These are phyloP conservation scores for Corythornis vintsioides DNA, from an alignment of 2,113 vertebrate species.

Conservation along the genomic window DNA sequence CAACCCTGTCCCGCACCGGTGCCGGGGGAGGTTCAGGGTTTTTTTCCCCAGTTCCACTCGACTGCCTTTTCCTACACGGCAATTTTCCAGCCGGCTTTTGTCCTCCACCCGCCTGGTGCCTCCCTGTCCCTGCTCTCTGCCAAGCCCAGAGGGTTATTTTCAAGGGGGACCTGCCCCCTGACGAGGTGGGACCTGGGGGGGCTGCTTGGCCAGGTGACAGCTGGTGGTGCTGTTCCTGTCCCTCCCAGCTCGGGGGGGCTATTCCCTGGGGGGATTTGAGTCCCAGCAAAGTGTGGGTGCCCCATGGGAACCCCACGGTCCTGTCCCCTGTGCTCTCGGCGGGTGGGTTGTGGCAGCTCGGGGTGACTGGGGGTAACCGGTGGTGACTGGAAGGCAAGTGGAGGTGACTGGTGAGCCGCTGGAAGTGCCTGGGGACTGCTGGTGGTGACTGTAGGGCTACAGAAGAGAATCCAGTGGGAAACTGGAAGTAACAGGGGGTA, in stretches of 20 bases:
- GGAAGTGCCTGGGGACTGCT: neutral
- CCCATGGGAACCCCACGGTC: rapidly evolving
- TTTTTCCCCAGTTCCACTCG: rapidly evolving
- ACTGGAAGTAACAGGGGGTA: too few species aligned
- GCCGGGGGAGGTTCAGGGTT: rapidly evolving
- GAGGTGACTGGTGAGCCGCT: neutral
- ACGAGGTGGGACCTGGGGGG: too few species aligned
- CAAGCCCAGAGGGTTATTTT: rapidly evolving
- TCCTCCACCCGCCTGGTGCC: neutral
- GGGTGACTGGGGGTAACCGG: neutral
- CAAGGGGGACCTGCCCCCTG: neutral
- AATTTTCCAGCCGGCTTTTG: neutral
- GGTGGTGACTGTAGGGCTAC: neutral
- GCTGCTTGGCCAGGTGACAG: neutral
- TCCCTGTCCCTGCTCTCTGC: neutral
- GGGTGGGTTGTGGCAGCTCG: neutral
- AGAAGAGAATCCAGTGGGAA: neutral
- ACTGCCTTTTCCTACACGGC: rapidly evolving
- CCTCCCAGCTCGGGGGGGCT: rapidly evolving
- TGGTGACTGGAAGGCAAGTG: neutral
- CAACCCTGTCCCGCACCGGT: rapidly evolving
- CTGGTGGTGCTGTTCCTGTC: rapidly evolving
- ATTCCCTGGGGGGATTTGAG: neutral
- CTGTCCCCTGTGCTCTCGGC: rapidly evolving
- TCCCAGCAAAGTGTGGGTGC: neutral